These are phyloP conservation scores for Ylistrum balloti DNA, from an alignment of 1,140 invertebrate species.

Conservation along the genomic window DNA sequence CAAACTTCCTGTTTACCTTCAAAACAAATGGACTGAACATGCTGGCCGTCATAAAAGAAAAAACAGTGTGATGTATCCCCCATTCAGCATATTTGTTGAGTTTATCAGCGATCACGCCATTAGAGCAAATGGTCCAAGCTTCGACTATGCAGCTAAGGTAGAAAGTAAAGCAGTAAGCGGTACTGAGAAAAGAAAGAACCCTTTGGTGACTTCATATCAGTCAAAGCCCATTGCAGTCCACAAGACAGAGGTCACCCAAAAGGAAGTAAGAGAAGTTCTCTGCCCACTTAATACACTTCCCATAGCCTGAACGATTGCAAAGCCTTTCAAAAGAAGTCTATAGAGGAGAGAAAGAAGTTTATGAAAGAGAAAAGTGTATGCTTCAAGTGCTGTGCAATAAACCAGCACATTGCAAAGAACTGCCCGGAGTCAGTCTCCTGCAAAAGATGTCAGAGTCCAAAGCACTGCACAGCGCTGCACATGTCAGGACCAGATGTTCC, in stretches of 20 bases:
- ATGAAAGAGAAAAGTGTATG: constrained; percentile 42
- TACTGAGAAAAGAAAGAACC: background rate
- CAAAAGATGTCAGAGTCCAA: background rate
- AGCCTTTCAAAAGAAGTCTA: constrained; percentile 38
- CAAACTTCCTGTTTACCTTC: too few species aligned
- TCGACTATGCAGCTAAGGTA: background rate
- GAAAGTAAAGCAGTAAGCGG: background rate
- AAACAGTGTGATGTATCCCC: constrained; percentile 52
- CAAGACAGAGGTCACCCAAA: background rate
- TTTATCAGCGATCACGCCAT: constrained; percentile 53
- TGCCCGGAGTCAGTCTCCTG: background rate
- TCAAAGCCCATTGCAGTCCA: constrained; percentile 46
- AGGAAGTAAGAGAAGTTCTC: too few species aligned
- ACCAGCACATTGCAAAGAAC: background rate
- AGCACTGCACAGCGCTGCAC: background rate
- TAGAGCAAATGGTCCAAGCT: background rate
- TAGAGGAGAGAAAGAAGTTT: constrained; percentile 26
- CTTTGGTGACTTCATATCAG: background rate
- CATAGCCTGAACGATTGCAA: constrained; percentile 42
- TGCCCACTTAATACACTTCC: background rate
- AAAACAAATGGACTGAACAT: constrained; percentile 63
- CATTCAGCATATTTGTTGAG: constrained; percentile 61
- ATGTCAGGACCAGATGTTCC: background rate
- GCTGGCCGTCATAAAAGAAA: constrained; percentile 56
- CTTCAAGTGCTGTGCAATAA: background rate